Conservation (phyloP, 1,140 invertebrate species). For the Eubasilissa regina region DNA sequence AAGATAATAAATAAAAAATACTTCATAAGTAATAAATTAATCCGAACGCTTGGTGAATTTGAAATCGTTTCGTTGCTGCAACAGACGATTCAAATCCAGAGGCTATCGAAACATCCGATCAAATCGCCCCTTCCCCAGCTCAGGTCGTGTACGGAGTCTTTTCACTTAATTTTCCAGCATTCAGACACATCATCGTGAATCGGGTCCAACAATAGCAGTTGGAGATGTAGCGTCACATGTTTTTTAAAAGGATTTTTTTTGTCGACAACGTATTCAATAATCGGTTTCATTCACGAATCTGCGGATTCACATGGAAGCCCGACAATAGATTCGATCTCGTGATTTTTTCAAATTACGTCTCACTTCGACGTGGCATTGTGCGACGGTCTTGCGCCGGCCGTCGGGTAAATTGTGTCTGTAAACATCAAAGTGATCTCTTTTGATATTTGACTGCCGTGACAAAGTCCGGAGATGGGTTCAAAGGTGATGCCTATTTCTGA, state of each 20-base stretch:
- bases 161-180: slow-evolving; percentile 54
- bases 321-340: slow-evolving; percentile 54
- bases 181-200: slow-evolving; percentile 50
- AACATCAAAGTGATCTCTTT: slow-evolving; percentile 46
- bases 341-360: slow-evolving; percentile 52
- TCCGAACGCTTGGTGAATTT: not conserved
- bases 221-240: slow-evolving; percentile 39
- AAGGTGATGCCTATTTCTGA: slow-evolving; percentile 27
- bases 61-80: not conserved
- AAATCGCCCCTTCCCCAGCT: not conserved
- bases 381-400: slow-evolving; percentile 38
- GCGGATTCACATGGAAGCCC: slow-evolving; percentile 53
- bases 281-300: slow-evolving; percentile 54
- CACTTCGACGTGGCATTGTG: slow-evolving; percentile 41
- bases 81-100: slow-evolving; percentile 7
- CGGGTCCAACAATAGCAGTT: slow-evolving; percentile 33
- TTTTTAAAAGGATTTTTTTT: slow-evolving; percentile 40
- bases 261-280: slow-evolving; percentile 53
- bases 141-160: slow-evolving; percentile 52
- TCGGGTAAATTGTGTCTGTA: slow-evolving; percentile 55
- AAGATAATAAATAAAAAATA: too few relatives aligned
- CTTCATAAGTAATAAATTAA: too few relatives aligned
- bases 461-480: slow-evolving; percentile 45
- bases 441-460: slow-evolving; percentile 54
- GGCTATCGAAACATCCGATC: slow-evolving; percentile 4